Evolutionary conservation across 2,888 invertebrate species (phyloP).

Genomic region (Penaeus monodon): DNA sequence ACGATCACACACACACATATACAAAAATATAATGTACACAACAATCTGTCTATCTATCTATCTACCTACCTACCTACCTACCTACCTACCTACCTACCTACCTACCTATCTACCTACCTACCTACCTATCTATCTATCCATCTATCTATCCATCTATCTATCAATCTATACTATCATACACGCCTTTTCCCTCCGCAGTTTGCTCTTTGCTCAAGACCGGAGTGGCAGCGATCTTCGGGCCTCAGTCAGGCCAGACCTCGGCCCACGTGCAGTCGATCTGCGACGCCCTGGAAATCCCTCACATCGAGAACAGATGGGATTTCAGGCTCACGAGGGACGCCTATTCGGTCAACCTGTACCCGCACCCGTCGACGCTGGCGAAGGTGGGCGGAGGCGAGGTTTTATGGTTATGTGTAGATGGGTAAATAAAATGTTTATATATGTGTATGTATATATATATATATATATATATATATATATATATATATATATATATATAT

Average conservation of each 20-base stretch:
- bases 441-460: too few relatives aligned
- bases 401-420: background rate
- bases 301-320: constrained; percentile 84
- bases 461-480: too few relatives aligned
- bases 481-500: too few relatives aligned
- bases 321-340: constrained; percentile 70
- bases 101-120: background rate
- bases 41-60: too few relatives aligned
- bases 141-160: too few relatives aligned
- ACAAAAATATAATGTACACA: background rate
- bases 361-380: constrained; percentile 78
- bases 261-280: constrained; percentile 86
- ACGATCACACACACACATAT: too few relatives aligned
- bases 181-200: constrained; percentile 71
- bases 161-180: too few relatives aligned
- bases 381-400: constrained; percentile 69
- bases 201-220: constrained; percentile 78
- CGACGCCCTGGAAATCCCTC: constrained; percentile 86
- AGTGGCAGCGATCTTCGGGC: constrained; percentile 87
- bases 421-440: too few relatives aligned
- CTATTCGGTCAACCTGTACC: constrained; percentile 80
- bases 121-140: too few relatives aligned
- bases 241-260: constrained; percentile 78
- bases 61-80: too few relatives aligned
- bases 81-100: too few relatives aligned